phyloP scores from a whole-genome alignment of 2,888 invertebrate genomes.

The Elmis aenea region DNA sequence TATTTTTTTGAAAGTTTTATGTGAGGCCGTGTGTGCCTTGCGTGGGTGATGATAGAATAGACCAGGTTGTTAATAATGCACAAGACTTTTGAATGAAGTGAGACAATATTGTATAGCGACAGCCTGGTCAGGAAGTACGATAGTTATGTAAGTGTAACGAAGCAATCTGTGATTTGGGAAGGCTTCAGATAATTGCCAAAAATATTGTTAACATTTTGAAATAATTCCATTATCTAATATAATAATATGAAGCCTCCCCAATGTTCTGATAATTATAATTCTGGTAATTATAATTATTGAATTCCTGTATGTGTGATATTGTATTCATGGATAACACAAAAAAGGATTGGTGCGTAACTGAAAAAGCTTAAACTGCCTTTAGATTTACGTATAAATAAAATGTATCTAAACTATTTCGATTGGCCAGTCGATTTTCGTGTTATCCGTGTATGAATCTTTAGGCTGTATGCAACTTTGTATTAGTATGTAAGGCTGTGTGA shows the following conservation, averaged over 20 bases:
- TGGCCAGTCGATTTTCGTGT: conserved; percentile 15
- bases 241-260: conserved; percentile 41
- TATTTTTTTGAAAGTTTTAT: conserved; percentile 41
- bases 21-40: conserved; percentile 43
- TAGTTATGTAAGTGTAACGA: conserved; percentile 32
- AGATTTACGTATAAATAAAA: conserved; percentile 6
- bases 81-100: background rate
- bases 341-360: conserved; percentile 12
- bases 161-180: conserved; percentile 51
- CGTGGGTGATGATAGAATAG: conserved; percentile 7
- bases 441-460: conserved; percentile 37
- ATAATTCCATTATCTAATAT: conserved; percentile 33
- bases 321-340: conserved; percentile 25
- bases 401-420: conserved; percentile 5
- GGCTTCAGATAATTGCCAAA: conserved; percentile 46
- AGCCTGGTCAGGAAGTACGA: conserved; percentile 22
- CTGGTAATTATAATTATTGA: conserved; percentile 40
- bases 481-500: conserved; percentile 39
- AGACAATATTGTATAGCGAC: background rate
- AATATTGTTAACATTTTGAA: conserved; percentile 31
- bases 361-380: conserved; percentile 7
- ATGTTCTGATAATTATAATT: conserved; percentile 43
- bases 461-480: conserved; percentile 43
- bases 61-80: background rate
- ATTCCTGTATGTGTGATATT: conserved; percentile 47